These are phyloP conservation scores for Nymphalis polychloros DNA, from an alignment of 2,888 invertebrate genomes.

Conservation along the genomic window DNA sequence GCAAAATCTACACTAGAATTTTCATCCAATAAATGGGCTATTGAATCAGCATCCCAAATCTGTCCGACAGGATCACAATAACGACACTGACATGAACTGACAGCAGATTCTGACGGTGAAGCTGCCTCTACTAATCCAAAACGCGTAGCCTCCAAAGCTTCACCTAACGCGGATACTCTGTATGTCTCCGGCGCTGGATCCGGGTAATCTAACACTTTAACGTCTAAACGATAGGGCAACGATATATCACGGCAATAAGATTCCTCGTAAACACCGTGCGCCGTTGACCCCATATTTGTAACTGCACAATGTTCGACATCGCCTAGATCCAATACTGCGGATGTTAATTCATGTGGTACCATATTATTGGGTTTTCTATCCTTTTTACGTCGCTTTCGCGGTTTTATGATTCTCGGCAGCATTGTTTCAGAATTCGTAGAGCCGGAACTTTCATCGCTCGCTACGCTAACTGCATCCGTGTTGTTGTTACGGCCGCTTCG, in stretches of 20 bases:
- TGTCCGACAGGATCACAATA: conserved; percentile 88
- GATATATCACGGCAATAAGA: conserved; percentile 76
- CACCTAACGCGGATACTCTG: conserved; percentile 79
- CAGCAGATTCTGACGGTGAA: conserved; percentile 73
- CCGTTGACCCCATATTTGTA: conserved; percentile 57
- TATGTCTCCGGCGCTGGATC: conserved; percentile 69
- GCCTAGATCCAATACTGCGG: conserved; percentile 65
- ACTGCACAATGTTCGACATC: conserved; percentile 75
- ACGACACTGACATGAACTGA: conserved; percentile 85
- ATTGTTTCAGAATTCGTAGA: conserved; percentile 86
- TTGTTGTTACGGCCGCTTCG: conserved; percentile 79
- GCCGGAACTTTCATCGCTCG: conserved; percentile 89
- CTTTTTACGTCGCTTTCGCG: conserved; percentile 93
- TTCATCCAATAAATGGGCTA: conserved; percentile 75
- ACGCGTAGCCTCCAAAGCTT: conserved; percentile 75
- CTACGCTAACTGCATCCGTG: conserved; percentile 86
- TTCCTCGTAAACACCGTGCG: conserved; percentile 74
- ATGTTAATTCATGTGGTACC: conserved; percentile 69
- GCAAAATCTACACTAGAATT: conserved; percentile 76
- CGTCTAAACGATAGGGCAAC: conserved; percentile 72
- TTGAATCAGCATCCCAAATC: conserved; percentile 87
- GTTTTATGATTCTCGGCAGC: conserved; percentile 93
- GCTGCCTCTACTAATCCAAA: conserved; percentile 72
- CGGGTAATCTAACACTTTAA: conserved; percentile 72
- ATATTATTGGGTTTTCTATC: conserved; percentile 88